Base-by-base conservation (phyloP, 2,888 invertebrate species). In the Rhagophthalmus giganteus region DNA sequence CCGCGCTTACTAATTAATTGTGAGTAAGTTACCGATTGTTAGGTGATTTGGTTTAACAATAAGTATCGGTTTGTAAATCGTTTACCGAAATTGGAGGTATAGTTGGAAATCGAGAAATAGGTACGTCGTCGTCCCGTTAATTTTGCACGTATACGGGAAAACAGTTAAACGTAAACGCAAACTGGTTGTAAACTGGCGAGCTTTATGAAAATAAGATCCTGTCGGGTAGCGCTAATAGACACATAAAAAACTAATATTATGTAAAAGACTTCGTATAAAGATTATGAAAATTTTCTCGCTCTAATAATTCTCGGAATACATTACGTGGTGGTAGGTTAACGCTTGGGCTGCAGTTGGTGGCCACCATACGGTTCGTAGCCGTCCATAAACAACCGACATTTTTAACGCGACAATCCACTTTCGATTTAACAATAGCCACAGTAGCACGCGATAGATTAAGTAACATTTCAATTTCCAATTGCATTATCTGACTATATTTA, bases 261-360 rank as follows among this genome's bases (percentile, higher is more conserved):
- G 58, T 48, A 54, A 54, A 54, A 52, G 35, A 37, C 33, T 54
- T 15, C 45, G 42, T 41, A 54, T 56, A 56, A 55, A 51, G 56
- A 58, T 58, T 58, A 56, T 56, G 56, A 58, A 58, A 56, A 58
- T 58, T 52, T 58, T 58, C 58, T 44, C 58, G 58, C 54, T 58
- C 58, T 58, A 52, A 58, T 58, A 58, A 58, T 49, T 56, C 30
- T 30, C 39, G 26, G 44, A 45, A 54, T 49, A 45, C 16, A 49
- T 53, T 47, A 47, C 28, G 24, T 30, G 8, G 27, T 24, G 31
- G 27, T 24, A 46, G 31, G 31, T 32, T 41, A 31, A 25, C 26
- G 32, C 20, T 30, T 20, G 14, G 41, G 42, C 38, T 28, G 28
- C 32, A 26, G 16, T 20, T 32, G 39, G 39, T 50, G 26, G 38